A percentile compares a stretch with the other conserved stretches of the same genome.
phyloP scores from a whole-genome alignment of 2,888 invertebrate species.

The Drosophila aldrichi region DNA sequence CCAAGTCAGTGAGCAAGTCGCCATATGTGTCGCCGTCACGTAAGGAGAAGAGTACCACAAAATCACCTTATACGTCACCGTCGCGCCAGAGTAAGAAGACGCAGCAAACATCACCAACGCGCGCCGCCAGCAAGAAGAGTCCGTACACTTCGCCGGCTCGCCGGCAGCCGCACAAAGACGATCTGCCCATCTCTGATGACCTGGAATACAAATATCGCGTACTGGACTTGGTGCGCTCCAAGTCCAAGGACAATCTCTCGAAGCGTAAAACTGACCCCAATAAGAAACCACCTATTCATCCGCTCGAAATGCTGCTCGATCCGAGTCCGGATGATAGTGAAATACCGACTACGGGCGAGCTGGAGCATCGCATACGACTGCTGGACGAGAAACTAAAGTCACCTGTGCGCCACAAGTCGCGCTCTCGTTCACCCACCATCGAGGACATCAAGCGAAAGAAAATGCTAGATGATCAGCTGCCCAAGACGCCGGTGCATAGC shows the following conservation, averaged over 20 bases:
- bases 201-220: slow-evolving; percentile 78
- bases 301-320: slow-evolving; percentile 81
- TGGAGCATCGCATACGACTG: slow-evolving; percentile 82
- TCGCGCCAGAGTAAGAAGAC: slow-evolving; percentile 54
- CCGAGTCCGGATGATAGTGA: slow-evolving; percentile 77
- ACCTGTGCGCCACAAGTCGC: slow-evolving; percentile 64
- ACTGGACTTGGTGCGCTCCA: slow-evolving; percentile 74
- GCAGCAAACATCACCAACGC: slow-evolving; percentile 64
- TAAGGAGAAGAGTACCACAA: slow-evolving; percentile 29
- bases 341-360: slow-evolving; percentile 82
- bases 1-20: slow-evolving; percentile 51
- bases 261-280: slow-evolving; percentile 64
- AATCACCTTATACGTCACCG: slow-evolving; percentile 67
- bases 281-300: slow-evolving; percentile 78
- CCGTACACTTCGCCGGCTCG: slow-evolving; percentile 66
- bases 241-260: slow-evolving; percentile 67
- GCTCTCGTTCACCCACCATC: slow-evolving; percentile 76
- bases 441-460: slow-evolving; percentile 75
- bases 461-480: slow-evolving; percentile 59
- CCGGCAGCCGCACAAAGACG: slow-evolving; percentile 45
- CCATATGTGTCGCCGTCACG: slow-evolving; percentile 68
- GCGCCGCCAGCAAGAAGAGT: slow-evolving; percentile 41
- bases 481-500: slow-evolving; percentile 70
- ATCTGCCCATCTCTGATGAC: slow-evolving; percentile 69
- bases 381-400: slow-evolving; percentile 75